Evolutionary conservation across 2,797 vertebrate species (phyloP).

Genomic region (Sebastes steindachneri): DNA sequence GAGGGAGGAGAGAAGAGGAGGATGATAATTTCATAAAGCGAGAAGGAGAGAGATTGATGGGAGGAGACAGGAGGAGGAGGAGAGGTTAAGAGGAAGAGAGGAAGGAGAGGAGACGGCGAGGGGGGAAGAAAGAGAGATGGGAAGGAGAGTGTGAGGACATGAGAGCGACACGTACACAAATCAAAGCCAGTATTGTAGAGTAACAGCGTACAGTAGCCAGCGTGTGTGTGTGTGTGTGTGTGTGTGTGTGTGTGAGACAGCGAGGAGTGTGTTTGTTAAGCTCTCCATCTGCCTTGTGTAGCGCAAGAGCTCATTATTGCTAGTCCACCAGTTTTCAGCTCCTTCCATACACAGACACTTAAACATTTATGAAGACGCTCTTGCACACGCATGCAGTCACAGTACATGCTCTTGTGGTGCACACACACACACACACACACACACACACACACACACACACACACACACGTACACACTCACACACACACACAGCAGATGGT

Average conservation of each 20-base stretch:
- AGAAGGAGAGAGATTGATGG: slow-evolving; percentile 48
- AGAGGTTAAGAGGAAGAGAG: slow-evolving; percentile 21
- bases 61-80: slow-evolving; percentile 43
- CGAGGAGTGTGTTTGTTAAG: slow-evolving; percentile 67
- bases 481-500: slow-evolving; percentile 82
- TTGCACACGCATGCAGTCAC: slow-evolving; percentile 46
- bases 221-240: slow-evolving; percentile 25
- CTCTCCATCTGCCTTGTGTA: slow-evolving; percentile 80
- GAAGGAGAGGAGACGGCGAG: slow-evolving; percentile 21
- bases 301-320: slow-evolving; percentile 78
- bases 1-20: slow-evolving; percentile 16
- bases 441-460: slow-evolving; percentile 24
- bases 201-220: slow-evolving; percentile 51
- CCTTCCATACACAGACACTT: slow-evolving; percentile 50
- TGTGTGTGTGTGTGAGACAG: slow-evolving; percentile 28
- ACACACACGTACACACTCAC: too few relatives aligned
- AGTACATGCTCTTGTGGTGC: slow-evolving; percentile 26
- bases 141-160: slow-evolving; percentile 35
- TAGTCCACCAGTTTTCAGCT: slow-evolving; percentile 65
- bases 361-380: slow-evolving; percentile 74
- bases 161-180: slow-evolving; percentile 47
- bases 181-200: slow-evolving; percentile 46
- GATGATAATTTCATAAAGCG: slow-evolving; percentile 50
- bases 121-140: slow-evolving; percentile 4
- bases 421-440: slow-evolving; percentile 9